These are phyloP conservation scores for Zaprionus vittiger DNA, from an alignment of 1,140 invertebrate species.

Conservation along the genomic window DNA sequence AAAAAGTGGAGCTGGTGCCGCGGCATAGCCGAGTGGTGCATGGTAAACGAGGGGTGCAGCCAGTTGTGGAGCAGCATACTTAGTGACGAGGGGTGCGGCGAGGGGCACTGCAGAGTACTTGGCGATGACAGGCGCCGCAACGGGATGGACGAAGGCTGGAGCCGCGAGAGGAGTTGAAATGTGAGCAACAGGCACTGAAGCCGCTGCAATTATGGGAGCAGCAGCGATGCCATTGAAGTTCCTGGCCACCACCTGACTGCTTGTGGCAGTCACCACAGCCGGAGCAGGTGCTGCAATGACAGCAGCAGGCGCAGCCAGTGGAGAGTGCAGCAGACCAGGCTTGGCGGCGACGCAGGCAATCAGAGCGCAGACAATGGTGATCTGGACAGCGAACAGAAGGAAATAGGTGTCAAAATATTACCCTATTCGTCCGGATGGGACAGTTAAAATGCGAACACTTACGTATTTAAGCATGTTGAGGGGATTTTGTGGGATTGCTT, in stretches of 20 bases:
- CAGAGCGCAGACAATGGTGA: conserved; percentile 68
- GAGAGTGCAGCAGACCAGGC: conserved; percentile 53
- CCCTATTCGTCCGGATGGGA: not conserved
- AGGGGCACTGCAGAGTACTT: conserved; percentile 40
- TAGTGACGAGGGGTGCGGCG: not conserved
- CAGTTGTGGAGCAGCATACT: not conserved
- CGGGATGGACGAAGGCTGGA: conserved; percentile 3
- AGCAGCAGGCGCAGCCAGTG: conserved; percentile 56
- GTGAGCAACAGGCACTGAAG: conserved; percentile 47
- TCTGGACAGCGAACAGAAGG: conserved; percentile 23
- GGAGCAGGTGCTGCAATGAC: conserved; percentile 58
- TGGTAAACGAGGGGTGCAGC: conserved; percentile 13
- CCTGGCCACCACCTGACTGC: conserved; percentile 84
- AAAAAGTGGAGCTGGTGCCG: conserved; percentile 38
- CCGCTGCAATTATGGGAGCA: conserved; percentile 65
- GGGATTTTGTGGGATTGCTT: conserved; percentile 22
- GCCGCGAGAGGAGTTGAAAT: conserved; percentile 23
- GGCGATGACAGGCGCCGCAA: conserved; percentile 24
- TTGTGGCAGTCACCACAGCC: conserved; percentile 79
- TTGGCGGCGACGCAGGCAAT: conserved; percentile 60
- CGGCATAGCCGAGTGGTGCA: conserved; percentile 16
- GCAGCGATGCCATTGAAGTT: conserved; percentile 83
- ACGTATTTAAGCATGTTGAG: conserved; percentile 66
- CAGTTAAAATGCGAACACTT: conserved; percentile 19
- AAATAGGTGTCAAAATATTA: conserved; percentile 2